These are phyloP conservation scores for Distichodus sexfasciatus DNA, from an alignment of 2,797 vertebrate genomes.

Conservation along the genomic window DNA sequence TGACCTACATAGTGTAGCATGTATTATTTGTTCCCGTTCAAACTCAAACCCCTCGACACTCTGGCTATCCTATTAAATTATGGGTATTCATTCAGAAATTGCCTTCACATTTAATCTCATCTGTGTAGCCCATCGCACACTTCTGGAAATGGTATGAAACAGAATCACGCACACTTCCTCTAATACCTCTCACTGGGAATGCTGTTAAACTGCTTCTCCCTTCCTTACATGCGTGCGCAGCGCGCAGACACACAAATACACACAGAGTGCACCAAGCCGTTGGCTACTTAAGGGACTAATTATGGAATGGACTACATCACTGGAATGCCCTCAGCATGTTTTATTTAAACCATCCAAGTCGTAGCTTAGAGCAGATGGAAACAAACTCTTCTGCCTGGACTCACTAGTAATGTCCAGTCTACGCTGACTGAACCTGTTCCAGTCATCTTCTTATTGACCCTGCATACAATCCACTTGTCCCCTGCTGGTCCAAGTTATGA, in stretches of 20 bases:
- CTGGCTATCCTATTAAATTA: not conserved
- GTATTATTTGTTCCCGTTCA: not conserved
- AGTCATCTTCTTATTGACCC: conserved; percentile 22
- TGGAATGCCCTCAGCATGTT: conserved; percentile 19
- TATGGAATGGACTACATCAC: conserved; percentile 32
- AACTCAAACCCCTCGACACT: not conserved
- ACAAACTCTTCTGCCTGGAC: not conserved
- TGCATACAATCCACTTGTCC: not conserved
- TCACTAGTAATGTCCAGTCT: conserved; percentile 12
- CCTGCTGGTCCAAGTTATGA: too few species aligned
- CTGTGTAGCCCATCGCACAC: not conserved
- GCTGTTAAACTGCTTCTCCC: conserved; percentile 10
- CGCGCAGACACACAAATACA: not conserved
- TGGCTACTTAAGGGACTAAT: conserved; percentile 38
- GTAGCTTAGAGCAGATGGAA: not conserved
- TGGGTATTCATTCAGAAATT: not conserved
- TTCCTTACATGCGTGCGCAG: too few species aligned
- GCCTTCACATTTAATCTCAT: not conserved
- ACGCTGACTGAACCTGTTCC: not conserved
- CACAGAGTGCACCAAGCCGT: conserved; percentile 2
- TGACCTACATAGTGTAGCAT: not conserved
- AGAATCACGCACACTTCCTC: conserved; percentile 8
- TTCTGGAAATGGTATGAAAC: not conserved
- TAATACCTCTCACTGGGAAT: conserved; percentile 16
- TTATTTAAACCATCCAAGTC: conserved; percentile 27